Evolutionary conservation across 2,888 invertebrate genomes (phyloP).

Genomic region (Imbricaverruca yamaguchii): DNA sequence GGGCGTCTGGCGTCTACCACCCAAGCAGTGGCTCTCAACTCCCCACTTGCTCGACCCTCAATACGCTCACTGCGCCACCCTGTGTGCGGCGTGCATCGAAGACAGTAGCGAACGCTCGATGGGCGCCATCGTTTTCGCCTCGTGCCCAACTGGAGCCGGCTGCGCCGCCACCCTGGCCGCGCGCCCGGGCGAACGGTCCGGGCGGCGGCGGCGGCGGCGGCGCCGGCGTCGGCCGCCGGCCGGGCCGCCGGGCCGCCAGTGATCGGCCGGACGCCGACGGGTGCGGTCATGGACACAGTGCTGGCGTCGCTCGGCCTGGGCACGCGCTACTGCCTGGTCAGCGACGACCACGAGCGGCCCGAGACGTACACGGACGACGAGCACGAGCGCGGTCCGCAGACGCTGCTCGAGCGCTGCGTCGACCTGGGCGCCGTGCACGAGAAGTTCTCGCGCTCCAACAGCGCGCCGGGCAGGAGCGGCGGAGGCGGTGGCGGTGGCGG

Average conservation of each 20-base stretch:
- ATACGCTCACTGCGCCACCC: too few species aligned
- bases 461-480: too few species aligned
- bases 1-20: too few species aligned
- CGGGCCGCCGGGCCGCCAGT: neutral
- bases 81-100: too few species aligned
- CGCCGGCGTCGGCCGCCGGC: neutral
- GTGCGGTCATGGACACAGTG: slow-evolving; percentile 1
- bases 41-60: too few species aligned
- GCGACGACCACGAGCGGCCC: slow-evolving; percentile 11
- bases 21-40: too few species aligned
- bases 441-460: neutral
- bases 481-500: neutral
- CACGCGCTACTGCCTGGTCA: slow-evolving; percentile 17
- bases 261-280: neutral
- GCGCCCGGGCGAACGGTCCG: neutral
- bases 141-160: too few species aligned
- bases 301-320: slow-evolving; percentile 6
- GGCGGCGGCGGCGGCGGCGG: neutral
- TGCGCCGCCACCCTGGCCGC: too few species aligned
- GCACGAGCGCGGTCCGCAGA: neutral
- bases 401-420: neutral
- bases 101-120: too few species aligned
- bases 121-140: too few species aligned
- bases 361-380: neutral
- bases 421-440: neutral